These are phyloP conservation scores for Cataglyphis hispanica DNA, from an alignment of 1,140 invertebrate genomes.

Conservation along the genomic window DNA sequence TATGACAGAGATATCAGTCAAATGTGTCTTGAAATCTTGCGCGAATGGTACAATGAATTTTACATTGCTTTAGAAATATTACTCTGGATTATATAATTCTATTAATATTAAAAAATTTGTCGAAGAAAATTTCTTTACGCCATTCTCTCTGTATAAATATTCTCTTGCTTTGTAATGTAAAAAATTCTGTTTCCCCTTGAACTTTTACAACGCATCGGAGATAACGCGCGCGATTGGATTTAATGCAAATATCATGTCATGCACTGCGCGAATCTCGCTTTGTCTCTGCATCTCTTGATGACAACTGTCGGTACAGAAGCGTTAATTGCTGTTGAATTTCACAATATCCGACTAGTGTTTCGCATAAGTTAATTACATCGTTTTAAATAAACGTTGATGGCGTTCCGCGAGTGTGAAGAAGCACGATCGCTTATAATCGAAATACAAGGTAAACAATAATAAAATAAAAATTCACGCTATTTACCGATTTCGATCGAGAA, in stretches of 20 bases:
- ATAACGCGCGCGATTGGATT: slow-evolving; percentile 33
- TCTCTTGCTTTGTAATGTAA: slow-evolving; percentile 24
- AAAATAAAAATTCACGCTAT: not conserved
- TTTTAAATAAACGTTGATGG: not conserved
- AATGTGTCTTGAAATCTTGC: slow-evolving; percentile 21
- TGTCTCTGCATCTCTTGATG: slow-evolving; percentile 26
- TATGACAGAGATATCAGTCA: slow-evolving; percentile 16
- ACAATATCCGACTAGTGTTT: slow-evolving; percentile 33
- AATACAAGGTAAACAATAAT: slow-evolving; percentile 15
- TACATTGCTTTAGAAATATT: not conserved
- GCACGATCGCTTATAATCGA: not conserved
- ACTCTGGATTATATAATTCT: not conserved
- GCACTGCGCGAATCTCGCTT: slow-evolving; percentile 15
- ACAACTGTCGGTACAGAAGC: slow-evolving; percentile 15
- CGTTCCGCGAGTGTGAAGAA: not conserved
- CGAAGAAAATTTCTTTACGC: not conserved
- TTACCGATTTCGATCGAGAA: not conserved
- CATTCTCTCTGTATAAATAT: not conserved
- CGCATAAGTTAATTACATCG: slow-evolving; percentile 23
- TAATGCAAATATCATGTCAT: slow-evolving; percentile 42
- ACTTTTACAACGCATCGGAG: slow-evolving; percentile 20
- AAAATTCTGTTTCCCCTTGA: slow-evolving; percentile 9
- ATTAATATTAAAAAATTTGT: slow-evolving; percentile 42
- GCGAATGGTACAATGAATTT: not conserved
- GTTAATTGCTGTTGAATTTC: slow-evolving; percentile 41